Percentiles rank a stretch among this genome's conserved stretches.
Evolutionary conservation across 2,888 invertebrate genomes (phyloP).

Genomic region (Caenorhabditis sp.): DNA sequence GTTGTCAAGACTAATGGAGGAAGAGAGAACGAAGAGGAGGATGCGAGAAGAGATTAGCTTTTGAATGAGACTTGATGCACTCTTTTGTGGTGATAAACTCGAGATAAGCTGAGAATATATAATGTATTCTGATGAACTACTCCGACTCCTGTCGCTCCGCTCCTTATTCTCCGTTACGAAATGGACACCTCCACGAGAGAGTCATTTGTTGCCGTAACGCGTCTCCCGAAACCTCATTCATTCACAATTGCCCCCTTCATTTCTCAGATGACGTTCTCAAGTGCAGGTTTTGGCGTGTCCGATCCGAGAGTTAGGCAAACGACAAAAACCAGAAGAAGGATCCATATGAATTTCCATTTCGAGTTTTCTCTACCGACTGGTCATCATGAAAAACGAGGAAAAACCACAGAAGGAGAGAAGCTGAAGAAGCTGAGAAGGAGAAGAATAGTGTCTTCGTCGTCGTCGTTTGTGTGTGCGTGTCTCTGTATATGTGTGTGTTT

Average conservation of each 20-base stretch:
- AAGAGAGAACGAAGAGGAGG: background rate
- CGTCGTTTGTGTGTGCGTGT: constrained; percentile 7
- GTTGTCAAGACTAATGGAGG: constrained; percentile 11
- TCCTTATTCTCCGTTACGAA: constrained; percentile 5
- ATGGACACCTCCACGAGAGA: constrained; percentile 1
- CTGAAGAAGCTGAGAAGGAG: background rate
- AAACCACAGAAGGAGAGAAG: no score
- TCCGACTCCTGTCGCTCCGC: no score
- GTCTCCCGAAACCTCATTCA: constrained; percentile 15
- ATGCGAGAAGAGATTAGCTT: constrained; percentile 9
- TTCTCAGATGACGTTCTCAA: constrained; percentile 7
- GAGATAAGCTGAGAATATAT: background rate
- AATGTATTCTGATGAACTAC: background rate
- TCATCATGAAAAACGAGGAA: constrained; percentile 12
- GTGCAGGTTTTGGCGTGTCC: background rate
- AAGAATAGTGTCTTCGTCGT: constrained; percentile 8
- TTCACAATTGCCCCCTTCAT: constrained; percentile 15
- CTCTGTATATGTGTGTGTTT: constrained; percentile 30
- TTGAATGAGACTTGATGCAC: background rate
- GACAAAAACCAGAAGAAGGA: background rate
- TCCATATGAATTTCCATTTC: background rate
- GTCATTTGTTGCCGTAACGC: background rate
- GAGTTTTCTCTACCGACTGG: background rate
- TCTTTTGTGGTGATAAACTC: background rate
- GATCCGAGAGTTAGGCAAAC: constrained; percentile 6